Evolutionary conservation across 2,113 vertebrate species (phyloP).

Genomic region (Amia ocellicauda): DNA sequence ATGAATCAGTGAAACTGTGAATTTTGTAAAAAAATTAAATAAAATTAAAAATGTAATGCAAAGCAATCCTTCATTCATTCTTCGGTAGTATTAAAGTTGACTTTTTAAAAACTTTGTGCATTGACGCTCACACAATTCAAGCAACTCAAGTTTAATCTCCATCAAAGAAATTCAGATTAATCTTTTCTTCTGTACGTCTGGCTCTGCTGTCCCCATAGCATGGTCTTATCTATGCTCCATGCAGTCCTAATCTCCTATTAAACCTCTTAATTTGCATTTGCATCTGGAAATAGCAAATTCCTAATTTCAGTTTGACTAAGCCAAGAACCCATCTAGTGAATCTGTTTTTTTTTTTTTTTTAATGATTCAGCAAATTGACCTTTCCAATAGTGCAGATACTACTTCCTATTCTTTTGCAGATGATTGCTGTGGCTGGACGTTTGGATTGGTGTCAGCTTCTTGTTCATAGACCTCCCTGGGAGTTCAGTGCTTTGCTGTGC

Average conservation of each 20-base stretch:
- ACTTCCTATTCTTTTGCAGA: constrained; percentile 3
- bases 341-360: not conserved
- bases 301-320: no score
- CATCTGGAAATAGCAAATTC: no score
- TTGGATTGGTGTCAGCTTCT: constrained; percentile 11
- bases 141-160: no score
- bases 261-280: no score
- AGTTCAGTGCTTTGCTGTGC: constrained; percentile 16
- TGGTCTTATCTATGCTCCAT: no score
- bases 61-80: constrained; percentile 39
- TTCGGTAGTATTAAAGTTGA: constrained; percentile 55
- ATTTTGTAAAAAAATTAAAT: constrained; percentile 51
- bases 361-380: not conserved
- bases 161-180: no score
- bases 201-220: no score
- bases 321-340: no score
- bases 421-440: constrained; percentile 3
- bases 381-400: not conserved
- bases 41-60: constrained; percentile 18
- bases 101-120: constrained; percentile 37
- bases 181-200: no score
- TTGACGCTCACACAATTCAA: not conserved
- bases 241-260: no score
- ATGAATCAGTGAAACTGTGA: constrained; percentile 57
- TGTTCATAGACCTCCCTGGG: constrained; percentile 27